Evolutionary conservation across 2,797 vertebrate genomes (phyloP).

Genomic region (Aythya fuligula): DNA sequence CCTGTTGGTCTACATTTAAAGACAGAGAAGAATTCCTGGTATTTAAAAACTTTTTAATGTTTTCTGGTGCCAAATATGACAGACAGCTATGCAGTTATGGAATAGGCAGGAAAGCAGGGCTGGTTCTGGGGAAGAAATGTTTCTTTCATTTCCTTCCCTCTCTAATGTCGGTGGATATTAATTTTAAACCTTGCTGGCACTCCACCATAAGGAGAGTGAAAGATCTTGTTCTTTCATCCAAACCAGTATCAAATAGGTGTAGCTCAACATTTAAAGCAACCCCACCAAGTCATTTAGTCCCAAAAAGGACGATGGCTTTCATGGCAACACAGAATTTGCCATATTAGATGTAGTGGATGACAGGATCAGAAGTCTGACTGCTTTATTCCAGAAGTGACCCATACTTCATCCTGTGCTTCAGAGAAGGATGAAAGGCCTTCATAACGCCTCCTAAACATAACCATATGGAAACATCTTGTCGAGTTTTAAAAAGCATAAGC

Average conservation of each 20-base stretch:
- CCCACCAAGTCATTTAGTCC: background rate
- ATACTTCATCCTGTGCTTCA: slow-evolving; percentile 23
- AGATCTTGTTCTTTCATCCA: slow-evolving; percentile 50
- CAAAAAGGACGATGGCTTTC: slow-evolving; percentile 18
- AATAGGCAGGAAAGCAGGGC: slow-evolving; percentile 56
- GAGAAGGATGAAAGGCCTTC: slow-evolving; percentile 53
- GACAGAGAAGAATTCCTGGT: slow-evolving; percentile 33
- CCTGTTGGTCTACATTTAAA: slow-evolving; percentile 25
- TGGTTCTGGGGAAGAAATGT: slow-evolving; percentile 50
- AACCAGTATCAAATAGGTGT: slow-evolving; percentile 13
- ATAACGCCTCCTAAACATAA: slow-evolving; percentile 48
- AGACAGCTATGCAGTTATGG: slow-evolving; percentile 1
- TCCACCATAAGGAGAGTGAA: background rate
- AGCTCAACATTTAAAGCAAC: slow-evolving; percentile 38
- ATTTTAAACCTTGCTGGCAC: slow-evolving; percentile 53
- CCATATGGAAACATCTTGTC: slow-evolving; percentile 46
- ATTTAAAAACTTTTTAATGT: slow-evolving; percentile 51
- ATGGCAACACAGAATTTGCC: background rate
- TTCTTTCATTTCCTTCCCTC: slow-evolving; percentile 69
- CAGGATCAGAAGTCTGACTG: background rate
- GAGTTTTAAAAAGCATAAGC: slow-evolving; percentile 22
- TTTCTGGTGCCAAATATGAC: slow-evolving; percentile 60
- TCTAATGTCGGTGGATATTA: background rate
- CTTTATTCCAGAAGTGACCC: slow-evolving; percentile 9
- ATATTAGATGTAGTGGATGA: slow-evolving; percentile 2